These are phyloP conservation scores for Channallabes apus DNA, from an alignment of 2,797 vertebrate species.

Conservation along the genomic window DNA sequence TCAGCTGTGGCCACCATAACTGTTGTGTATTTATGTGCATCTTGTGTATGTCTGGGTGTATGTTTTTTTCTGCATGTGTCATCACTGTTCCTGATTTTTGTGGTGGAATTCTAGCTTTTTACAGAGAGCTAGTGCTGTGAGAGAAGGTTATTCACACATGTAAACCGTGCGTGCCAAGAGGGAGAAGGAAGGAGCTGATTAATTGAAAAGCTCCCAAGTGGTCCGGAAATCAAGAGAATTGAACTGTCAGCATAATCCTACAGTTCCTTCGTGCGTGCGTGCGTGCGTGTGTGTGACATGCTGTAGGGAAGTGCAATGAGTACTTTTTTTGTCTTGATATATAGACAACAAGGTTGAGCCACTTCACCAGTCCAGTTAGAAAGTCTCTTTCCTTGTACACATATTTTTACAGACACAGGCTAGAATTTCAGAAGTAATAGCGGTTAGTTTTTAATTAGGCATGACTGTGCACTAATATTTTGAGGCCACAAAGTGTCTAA, in stretches of 20 bases:
- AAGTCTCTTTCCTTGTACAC: neutral
- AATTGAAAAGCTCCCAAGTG: slow-evolving; percentile 39
- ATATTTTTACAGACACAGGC: neutral
- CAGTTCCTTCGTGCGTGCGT: neutral
- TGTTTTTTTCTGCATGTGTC: neutral
- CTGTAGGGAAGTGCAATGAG: neutral
- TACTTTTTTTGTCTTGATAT: neutral
- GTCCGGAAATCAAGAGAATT: slow-evolving; percentile 32
- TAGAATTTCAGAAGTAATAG: neutral
- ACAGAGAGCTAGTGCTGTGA: neutral
- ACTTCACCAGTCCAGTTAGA: neutral
- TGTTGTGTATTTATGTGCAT: neutral
- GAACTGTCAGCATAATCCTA: slow-evolving; percentile 37
- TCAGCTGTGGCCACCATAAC: neutral
- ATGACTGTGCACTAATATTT: neutral
- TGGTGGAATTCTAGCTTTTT: neutral
- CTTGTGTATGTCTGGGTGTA: too few species aligned
- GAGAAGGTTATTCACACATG: slow-evolving; percentile 15
- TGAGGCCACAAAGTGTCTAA: neutral
- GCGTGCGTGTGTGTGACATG: neutral
- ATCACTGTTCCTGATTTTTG: neutral
- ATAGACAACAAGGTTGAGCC: neutral
- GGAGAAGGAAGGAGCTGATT: slow-evolving; percentile 26
- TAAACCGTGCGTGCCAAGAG: slow-evolving; percentile 13
- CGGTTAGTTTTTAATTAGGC: neutral